Evolutionary conservation across 2,888 invertebrate species (phyloP), one percentile per base, ranked within the genome.

Genomic region (Elgonia sp.): DNA sequence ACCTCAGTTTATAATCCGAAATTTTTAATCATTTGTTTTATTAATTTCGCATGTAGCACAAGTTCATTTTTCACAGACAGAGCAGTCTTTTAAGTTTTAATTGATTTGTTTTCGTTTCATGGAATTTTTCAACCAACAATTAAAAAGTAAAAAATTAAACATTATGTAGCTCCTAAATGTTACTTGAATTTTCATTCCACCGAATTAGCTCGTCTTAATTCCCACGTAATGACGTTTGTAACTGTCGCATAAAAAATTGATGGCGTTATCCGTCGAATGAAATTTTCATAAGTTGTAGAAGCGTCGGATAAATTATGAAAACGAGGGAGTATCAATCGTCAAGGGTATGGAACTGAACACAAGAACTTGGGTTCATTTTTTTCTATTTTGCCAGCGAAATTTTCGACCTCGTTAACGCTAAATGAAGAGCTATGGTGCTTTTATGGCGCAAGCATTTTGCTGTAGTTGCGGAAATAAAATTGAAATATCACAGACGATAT

Each of bases 341-440:
- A 14, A 2, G 46, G 46, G 7, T 2, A 2, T 14, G 46, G 46
- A 46, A 46, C 14, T 12, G 1, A 14, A 46, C 46, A 46, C 10
- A 46, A 14, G 7, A 12, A 46, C 46, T 72, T 42, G 21, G 55
- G 40, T 76, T 73, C 69, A 37, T 63, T 70, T 77, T 79, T 77
- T 84, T 63, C 20, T 57, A 63, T 84, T 63, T 55, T 10, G 46
- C 42, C 46, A 12, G 53, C 16, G 6, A 53, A 53, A 76, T 75
- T 72, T 75, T 7, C 14, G 46, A 14, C 46, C 46, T 46, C 46
- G 46, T 46, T 46, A 46, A 14, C 53, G 1, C 14, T 39, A 62
- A 77, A 84, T 77, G 84, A 84, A 84, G 72, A 84, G 46, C 50
- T 77, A 79, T 79, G 72, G 62, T 37, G 21, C 53, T 62, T 39